Evolutionary conservation across 2,888 invertebrate species (phyloP), one percentile per base, ranked within the genome.

Genomic region (Stenodera caucasica): DNA sequence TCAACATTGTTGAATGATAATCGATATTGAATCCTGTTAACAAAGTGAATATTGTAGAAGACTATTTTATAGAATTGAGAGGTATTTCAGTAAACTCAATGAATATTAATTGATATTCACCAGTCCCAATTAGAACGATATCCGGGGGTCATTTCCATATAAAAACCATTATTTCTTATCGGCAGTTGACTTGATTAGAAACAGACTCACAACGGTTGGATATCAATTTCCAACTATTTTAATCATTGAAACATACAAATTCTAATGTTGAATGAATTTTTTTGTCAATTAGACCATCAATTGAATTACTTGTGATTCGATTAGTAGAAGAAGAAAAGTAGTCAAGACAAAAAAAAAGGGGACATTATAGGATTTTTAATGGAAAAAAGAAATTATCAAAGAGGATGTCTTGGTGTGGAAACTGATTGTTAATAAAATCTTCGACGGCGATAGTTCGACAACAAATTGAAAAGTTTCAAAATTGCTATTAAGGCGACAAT

Each of bases 81-180:
- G 61, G 55, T 61, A 53, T 45, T 58, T 53, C 63, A 60, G 65
- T n/a, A n/a, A n/a, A n/a, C n/a, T 67, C 74, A 72, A 76, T 77
- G 76, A 77, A 77, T 77, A 77, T 78, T 78, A 77, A 78, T 77
- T 73, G 75, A 73, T 73, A 72, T 75, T 75, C 72, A 73, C 74
- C 72, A 68, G 73, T 70, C 72, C 74, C 76, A 78, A 77, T 78
- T 77, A 76, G 75, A 72, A 70, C 71, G 70, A 73, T 72, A 76
- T 76, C 72, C 72, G 68, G 50, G 60, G 67, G 65, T 68, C 65
- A 76, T 77, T 78, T 75, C 72, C 76, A 76, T 76, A 72, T 70
- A 72, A 76, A 78, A 76, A 74, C 76, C 75, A 78, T 78, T 78
- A 77, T 64, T 75, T 73, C 75, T 76, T 75, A 76, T 76, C 73